Conservation (phyloP, 2,113 vertebrate genomes). For the Coptodon bakossiorum region DNA sequence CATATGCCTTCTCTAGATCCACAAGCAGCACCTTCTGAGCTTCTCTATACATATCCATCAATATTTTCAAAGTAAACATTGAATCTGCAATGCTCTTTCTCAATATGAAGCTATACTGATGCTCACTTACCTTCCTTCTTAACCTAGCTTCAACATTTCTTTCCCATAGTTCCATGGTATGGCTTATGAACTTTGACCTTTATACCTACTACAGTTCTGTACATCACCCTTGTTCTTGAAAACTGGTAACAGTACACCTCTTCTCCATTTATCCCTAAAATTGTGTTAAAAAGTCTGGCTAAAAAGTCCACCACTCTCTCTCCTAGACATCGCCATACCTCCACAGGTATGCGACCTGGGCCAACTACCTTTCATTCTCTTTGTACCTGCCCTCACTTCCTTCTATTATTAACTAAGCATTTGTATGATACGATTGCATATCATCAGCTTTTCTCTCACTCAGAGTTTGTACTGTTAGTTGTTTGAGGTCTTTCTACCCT, state of each 20-base stretch:
- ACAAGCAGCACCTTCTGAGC: background rate
- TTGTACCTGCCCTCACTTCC: background rate
- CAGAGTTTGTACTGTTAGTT: background rate
- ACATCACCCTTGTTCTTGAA: background rate
- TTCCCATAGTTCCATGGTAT: background rate
- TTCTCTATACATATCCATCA: background rate
- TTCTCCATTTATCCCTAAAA: background rate
- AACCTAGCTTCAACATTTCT: background rate
- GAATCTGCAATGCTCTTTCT: background rate
- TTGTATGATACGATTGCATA: background rate
- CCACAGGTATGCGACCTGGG: background rate
- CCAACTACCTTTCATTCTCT: fast-evolving
- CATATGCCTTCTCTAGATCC: background rate
- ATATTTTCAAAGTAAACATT: background rate
- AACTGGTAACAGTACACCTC: background rate
- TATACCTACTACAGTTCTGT: background rate
- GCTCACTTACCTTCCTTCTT: background rate
- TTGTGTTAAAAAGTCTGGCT: background rate
- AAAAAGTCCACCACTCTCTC: background rate
- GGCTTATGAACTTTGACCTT: background rate
- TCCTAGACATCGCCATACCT: background rate
- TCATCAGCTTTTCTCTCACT: background rate
- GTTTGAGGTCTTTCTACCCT: background rate
- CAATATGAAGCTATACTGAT: fast-evolving
- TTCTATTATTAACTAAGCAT: background rate